Conservation (phyloP, 2,113 vertebrate species). For the Thinocorus orbignyianus region DNA sequence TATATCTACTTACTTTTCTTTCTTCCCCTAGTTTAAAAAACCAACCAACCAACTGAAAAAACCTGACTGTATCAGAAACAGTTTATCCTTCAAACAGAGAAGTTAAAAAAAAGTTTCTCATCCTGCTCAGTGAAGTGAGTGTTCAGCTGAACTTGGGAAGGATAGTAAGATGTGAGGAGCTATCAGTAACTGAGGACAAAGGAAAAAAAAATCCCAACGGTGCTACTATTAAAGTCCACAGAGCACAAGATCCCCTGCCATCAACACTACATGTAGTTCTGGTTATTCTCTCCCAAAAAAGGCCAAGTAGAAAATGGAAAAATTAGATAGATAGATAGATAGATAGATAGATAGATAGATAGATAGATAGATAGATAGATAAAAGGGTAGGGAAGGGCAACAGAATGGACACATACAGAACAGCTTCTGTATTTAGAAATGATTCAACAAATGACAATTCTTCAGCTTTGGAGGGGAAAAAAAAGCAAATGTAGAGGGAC, state of each 20-base stretch:
- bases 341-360: too few relatives aligned
- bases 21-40: not conserved
- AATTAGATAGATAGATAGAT: too few relatives aligned
- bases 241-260: not conserved
- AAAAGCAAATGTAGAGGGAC: rapidly evolving
- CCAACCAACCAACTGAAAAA: not conserved
- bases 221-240: not conserved
- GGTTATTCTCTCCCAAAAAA: not conserved
- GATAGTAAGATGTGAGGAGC: not conserved
- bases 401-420: not conserved
- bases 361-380: too few relatives aligned
- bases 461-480: not conserved
- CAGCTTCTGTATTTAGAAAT: not conserved
- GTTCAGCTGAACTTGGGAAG: not conserved
- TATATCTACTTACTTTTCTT: not conserved
- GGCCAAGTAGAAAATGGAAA: not conserved
- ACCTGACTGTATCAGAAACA: not conserved
- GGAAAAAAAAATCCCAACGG: not conserved
- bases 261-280: not conserved
- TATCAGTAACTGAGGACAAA: not conserved
- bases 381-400: not conserved
- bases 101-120: not conserved
- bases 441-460: not conserved
- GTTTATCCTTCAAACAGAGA: not conserved
- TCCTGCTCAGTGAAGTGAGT: not conserved